Percentiles rank a stretch among this genome's conserved stretches.
Evolutionary conservation across 2,888 invertebrate genomes (phyloP).

Genomic region (Hypomecis atomaria): DNA sequence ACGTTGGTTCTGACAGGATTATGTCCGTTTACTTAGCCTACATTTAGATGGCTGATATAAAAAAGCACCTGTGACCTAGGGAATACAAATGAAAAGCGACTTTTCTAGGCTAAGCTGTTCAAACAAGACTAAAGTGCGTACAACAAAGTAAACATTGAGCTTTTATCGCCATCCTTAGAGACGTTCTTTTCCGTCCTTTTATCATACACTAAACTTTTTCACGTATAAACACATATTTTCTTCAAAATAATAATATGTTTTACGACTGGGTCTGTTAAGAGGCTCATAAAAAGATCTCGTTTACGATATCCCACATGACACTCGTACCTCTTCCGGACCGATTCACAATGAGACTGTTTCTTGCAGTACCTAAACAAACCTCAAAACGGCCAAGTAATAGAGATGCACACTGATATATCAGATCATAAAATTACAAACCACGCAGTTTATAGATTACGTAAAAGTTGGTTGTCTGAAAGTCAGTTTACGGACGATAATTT

Average conservation of each 20-base stretch:
- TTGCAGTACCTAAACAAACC: slow-evolving; percentile 3
- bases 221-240: slow-evolving; percentile 39
- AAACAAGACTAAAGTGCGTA: slow-evolving; percentile 12
- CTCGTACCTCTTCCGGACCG: slow-evolving; percentile 19
- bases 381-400: background rate
- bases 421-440: background rate
- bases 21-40: background rate
- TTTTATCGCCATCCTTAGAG: slow-evolving; percentile 16
- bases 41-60: background rate
- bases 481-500: too few species aligned
- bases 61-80: slow-evolving; percentile 1
- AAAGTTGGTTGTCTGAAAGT: too few species aligned
- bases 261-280: slow-evolving; percentile 39
- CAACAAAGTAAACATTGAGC: slow-evolving; percentile 13
- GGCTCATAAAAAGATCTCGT: slow-evolving; percentile 41
- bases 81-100: slow-evolving; percentile 3
- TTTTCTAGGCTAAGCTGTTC: slow-evolving; percentile 1
- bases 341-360: slow-evolving; percentile 8
- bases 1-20: too few species aligned
- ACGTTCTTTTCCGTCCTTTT: slow-evolving; percentile 15
- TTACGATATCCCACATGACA: slow-evolving; percentile 35
- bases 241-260: slow-evolving; percentile 38
- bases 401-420: background rate
- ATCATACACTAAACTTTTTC: slow-evolving; percentile 28
- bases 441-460: too few species aligned